Evolutionary conservation across 37 sponge, comb jelly and placozoan species (phyloP).

Genomic region (Ianthella basta): DNA sequence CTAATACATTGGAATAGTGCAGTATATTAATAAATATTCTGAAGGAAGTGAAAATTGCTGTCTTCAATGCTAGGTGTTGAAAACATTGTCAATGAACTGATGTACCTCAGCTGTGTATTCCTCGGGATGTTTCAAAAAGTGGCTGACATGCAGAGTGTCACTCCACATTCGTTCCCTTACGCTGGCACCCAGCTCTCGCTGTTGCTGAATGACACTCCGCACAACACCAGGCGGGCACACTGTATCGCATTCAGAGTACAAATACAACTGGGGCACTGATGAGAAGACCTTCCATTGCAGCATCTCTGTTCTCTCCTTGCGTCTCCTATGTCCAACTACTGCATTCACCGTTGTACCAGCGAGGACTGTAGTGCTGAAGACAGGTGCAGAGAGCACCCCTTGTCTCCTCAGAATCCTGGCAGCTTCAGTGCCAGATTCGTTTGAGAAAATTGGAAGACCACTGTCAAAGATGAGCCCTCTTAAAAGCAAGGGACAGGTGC

Average conservation of each 20-base stretch:
- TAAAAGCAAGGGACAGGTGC: conserved; percentile 6
- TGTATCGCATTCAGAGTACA: conserved; percentile 55
- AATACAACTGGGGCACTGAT: conserved; percentile 56
- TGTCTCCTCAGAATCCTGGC: conserved; percentile 53
- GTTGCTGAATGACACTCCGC: conserved; percentile 30
- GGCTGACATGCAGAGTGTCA: conserved; percentile 50
- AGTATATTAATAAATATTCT: too few species aligned
- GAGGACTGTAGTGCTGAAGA: background rate
- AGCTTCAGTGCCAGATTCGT: conserved; percentile 49
- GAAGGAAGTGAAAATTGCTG: too few species aligned
- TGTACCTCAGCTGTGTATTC: conserved; percentile 39
- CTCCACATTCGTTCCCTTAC: conserved; percentile 26
- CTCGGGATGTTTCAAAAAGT: conserved; percentile 41
- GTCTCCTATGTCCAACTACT: conserved; percentile 32
- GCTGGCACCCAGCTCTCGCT: conserved; percentile 37
- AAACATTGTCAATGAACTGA: conserved; percentile 3
- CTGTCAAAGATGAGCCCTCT: conserved; percentile 65
- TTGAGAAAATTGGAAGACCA: conserved; percentile 50
- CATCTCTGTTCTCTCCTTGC: conserved; percentile 7
- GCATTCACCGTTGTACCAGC: conserved; percentile 27
- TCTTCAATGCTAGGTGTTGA: too few species aligned
- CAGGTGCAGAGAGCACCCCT: conserved; percentile 16
- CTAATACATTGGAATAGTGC: too few species aligned
- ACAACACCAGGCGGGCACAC: conserved; percentile 22
- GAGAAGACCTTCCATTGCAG: conserved; percentile 12